Evolutionary conservation across 2,888 invertebrate genomes (phyloP), one percentile per base, ranked within the genome.

Genomic region (Parascotia fuliginaria): DNA sequence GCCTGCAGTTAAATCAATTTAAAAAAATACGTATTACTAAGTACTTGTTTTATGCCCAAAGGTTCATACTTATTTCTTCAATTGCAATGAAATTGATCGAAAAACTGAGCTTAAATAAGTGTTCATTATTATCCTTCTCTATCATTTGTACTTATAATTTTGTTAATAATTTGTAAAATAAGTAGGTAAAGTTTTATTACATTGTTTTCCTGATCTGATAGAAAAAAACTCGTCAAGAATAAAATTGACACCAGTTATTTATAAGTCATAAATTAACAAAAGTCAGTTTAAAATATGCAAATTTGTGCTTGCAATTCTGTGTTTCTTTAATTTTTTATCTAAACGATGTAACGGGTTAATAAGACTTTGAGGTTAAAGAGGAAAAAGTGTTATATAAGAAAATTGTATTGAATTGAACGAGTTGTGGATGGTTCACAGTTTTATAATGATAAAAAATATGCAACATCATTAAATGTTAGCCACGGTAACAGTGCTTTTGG

Each of bases 301-400:
- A 19, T 2, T 19, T 3, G n/a, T n/a, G n/a, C n/a, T n/a, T n/a
- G n/a, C n/a, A n/a, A n/a, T n/a, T n/a, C n/a, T n/a, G n/a, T n/a
- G n/a, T n/a, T n/a, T n/a, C n/a, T n/a, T n/a, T n/a, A n/a, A 14
- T 45, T 65, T 63, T 68, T 69, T 65, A 49, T 49, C 37, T 36
- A n/a, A 24, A 39, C 16, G 33, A 42, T 42, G 47, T 68, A 68
- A 64, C 56, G 69, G 56, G 38, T 60, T 50, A 50, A 50, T 46
- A 28, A 50, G 60, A 52, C 55, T 55, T 44, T 44, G 32, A 14
- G 39, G 50, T 51, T 44, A 22, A 22, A 49, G 19, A 40, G 29
- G 29, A 44, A 62, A 56, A 61, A 56, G 49, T 31, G 31, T 41
- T 38, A 11, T 29, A 42, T 15, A 54, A 58, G 48, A 43, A 59